Percentiles rank a stretch among this genome's conserved stretches.
These are phyloP conservation scores for Callyntrura guangdongensis DNA, from an alignment of 2,888 invertebrate species.

Conservation along the genomic window DNA sequence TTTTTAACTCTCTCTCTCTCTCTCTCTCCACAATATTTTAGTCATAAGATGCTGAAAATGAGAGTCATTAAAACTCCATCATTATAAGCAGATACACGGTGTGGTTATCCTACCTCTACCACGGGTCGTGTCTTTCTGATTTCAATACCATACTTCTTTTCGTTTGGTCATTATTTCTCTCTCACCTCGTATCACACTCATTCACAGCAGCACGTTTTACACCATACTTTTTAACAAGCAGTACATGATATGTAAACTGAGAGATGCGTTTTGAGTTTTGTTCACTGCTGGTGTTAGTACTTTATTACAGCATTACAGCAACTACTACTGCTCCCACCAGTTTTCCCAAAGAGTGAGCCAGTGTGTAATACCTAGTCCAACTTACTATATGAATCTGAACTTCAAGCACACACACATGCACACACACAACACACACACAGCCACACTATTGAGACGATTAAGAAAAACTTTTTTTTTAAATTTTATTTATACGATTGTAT, in stretches of 20 bases:
- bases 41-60: conserved; percentile 20
- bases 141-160: neutral
- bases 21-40: neutral
- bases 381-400: neutral
- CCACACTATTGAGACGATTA: neutral
- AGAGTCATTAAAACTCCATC: conserved; percentile 62
- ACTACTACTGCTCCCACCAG: conserved; percentile 14
- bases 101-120: conserved; percentile 39
- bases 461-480: conserved; percentile 9
- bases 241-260: neutral
- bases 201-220: neutral
- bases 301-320: neutral
- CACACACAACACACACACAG: too few relatives aligned
- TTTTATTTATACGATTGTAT: neutral
- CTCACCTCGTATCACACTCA: conserved; percentile 14
- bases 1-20: neutral
- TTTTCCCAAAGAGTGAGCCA: conserved; percentile 6
- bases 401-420: neutral
- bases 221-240: neutral
- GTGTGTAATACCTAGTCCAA: neutral
- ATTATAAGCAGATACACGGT: neutral
- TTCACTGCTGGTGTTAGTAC: neutral
- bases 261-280: neutral
- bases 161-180: neutral
- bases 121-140: conserved; percentile 26